Percentiles rank a stretch among this genome's conserved stretches.
phyloP scores from a whole-genome alignment of 1,140 invertebrate genomes.

The Zaprionus vittiger region DNA sequence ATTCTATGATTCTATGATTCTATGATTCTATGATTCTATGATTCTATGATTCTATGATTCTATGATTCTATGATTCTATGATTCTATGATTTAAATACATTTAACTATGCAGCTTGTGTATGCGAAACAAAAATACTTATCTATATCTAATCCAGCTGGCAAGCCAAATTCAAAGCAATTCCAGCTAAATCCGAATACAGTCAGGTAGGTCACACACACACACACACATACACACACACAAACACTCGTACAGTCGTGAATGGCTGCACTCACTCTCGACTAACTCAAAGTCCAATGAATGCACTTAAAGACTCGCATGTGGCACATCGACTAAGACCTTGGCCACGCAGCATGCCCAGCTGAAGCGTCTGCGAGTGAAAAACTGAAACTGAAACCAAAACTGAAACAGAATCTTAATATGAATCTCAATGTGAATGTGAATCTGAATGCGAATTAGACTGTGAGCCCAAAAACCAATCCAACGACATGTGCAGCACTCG shows the following conservation, averaged over 20 bases:
- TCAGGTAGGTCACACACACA: not conserved
- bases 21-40: too few species aligned
- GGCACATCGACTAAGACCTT: slow-evolving; percentile 15
- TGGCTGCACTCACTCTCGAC: slow-evolving; percentile 3
- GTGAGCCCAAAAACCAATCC: slow-evolving; percentile 48
- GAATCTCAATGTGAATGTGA: not conserved
- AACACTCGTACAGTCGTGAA: not conserved
- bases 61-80: too few species aligned
- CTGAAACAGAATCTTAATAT: slow-evolving; percentile 13
- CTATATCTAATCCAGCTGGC: not conserved
- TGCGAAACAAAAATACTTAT: too few species aligned
- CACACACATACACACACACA: not conserved
- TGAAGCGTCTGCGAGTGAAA: slow-evolving; percentile 1
- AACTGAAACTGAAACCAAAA: slow-evolving; percentile 1
- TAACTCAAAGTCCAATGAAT: slow-evolving; percentile 25
- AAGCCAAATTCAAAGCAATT: not conserved
- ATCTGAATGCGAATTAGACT: slow-evolving; percentile 9
- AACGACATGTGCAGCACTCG: slow-evolving; percentile 42
- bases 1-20: too few species aligned
- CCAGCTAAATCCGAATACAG: not conserved
- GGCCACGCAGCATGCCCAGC: slow-evolving; percentile 1
- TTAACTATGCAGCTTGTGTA: too few species aligned
- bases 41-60: too few species aligned
- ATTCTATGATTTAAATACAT: too few species aligned
- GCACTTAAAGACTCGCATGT: slow-evolving; percentile 21